Base-by-base conservation (phyloP, 1,140 invertebrate species). In the Plodia interpunctella region DNA sequence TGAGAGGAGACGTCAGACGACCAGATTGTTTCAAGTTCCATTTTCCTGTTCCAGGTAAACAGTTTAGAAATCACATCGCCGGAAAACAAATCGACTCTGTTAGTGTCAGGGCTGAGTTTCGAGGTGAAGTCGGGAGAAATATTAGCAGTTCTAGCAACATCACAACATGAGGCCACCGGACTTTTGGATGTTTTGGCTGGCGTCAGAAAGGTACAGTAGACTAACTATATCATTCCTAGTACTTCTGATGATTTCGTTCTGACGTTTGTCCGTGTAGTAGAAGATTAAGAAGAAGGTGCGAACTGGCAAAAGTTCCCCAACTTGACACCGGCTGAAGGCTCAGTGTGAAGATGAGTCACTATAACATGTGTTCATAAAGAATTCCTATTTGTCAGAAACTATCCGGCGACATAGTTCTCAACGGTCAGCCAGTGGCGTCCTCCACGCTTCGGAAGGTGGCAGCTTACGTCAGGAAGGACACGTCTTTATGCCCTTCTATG, bases 71-170 rank as follows among this genome's bases (percentile, higher is more conserved):
- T 92, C 61, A 90, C 90, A n/a, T 88, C 90, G 25, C 87, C 85
- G 1, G 83, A 88, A 18, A 91, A 91, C 68, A 89, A 88, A 63
- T 89, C 87, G 10, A 90, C 88, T 51, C 62, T 91, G n/a, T 69
- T 90, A 5, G 87, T 90, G 5, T 90, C 88, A 0, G 87, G 86
- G 4, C 65, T 90, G 13, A 90, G 84, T 70, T 90, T 88, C 66
- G 83, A 98, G 85, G 95, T 95, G 5, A 94, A 94, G 59, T 97
- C 96, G 0, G 97, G 96, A 5, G 97, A 98, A 90, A 92, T 98
- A 11, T 85, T 98, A 59, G 96, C 96, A 0, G 91, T 98, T 10
- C 94, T 98, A 93, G 93, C 97, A 0, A 98, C 97, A 0, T 92
- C 92, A 75, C 95, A 94, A 62, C 84, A 90, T 9, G 96, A 97